Evolutionary conservation across 2,113 vertebrate genomes (phyloP).

Genomic region (Aldabrachelys gigantea): DNA sequence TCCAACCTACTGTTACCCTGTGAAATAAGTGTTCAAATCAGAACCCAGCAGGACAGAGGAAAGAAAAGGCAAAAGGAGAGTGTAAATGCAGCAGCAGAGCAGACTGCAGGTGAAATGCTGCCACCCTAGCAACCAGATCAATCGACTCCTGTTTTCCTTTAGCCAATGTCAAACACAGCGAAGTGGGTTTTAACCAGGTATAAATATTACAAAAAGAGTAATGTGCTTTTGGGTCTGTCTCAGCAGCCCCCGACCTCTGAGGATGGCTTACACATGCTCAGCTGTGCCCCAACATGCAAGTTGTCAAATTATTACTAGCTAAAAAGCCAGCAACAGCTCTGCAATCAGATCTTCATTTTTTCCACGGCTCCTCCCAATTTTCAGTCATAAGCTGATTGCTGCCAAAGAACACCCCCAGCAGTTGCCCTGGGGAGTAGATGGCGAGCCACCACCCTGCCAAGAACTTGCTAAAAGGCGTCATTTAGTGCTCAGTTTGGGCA

Average conservation of each 20-base stretch:
- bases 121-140: neutral
- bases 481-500: neutral
- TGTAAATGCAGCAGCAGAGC: neutral
- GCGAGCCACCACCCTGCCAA: neutral
- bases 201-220: neutral
- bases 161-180: neutral
- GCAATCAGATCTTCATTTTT: neutral
- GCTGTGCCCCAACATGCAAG: rapidly evolving
- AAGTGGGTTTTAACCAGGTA: neutral
- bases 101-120: neutral
- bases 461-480: neutral
- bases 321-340: neutral
- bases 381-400: neutral
- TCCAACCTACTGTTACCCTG: neutral
- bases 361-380: neutral
- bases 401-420: neutral
- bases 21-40: slow-evolving; percentile 32
- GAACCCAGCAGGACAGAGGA: slow-evolving; percentile 35
- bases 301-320: neutral
- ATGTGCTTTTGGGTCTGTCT: neutral
- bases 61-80: neutral
- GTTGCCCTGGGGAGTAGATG: neutral
- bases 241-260: neutral
- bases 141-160: neutral
- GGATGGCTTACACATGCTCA: neutral